Conservation (phyloP, 2,888 invertebrate species). For the Eristalis intricaria region DNA sequence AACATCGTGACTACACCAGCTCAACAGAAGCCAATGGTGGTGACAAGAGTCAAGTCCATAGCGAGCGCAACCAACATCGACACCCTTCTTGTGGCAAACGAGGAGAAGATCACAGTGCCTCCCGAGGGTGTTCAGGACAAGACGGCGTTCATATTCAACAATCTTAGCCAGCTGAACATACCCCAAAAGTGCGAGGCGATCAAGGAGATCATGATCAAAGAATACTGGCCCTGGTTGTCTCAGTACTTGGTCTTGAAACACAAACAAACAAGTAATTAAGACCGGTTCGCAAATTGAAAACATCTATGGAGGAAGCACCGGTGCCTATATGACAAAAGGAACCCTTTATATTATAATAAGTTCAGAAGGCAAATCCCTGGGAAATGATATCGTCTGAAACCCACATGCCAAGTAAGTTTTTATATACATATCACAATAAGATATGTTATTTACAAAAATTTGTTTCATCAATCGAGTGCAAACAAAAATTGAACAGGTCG, state of each 20-base stretch:
- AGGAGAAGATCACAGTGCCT: conserved; percentile 94
- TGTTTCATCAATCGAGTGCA: too few relatives aligned
- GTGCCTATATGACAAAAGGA: too few relatives aligned
- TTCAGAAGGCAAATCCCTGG: too few relatives aligned
- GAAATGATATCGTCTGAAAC: too few relatives aligned
- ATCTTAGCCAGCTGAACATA: conserved; percentile 97
- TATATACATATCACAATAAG: too few relatives aligned
- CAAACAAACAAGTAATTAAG: too few relatives aligned
- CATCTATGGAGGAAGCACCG: too few relatives aligned
- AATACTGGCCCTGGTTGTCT: conserved; percentile 97
- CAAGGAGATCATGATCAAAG: conserved; percentile 94
- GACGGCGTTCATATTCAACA: conserved; percentile 99
- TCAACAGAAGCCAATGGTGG: conserved; percentile 78
- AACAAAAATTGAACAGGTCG: too few relatives aligned
- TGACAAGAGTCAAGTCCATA: conserved; percentile 88
- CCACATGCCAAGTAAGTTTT: too few relatives aligned
- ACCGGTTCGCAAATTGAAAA: too few relatives aligned
- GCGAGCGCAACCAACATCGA: conserved; percentile 99
- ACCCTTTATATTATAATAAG: too few relatives aligned
- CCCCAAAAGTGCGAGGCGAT: conserved; percentile 97
- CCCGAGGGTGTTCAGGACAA: conserved; percentile 98
- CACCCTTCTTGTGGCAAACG: conserved; percentile 93
- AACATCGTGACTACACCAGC: conserved; percentile 78
- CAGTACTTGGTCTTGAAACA: conserved; percentile 99
- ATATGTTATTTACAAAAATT: too few relatives aligned